Base-by-base conservation (phyloP, 2,888 invertebrate genomes). In the Phyllotreta cruciferae region DNA sequence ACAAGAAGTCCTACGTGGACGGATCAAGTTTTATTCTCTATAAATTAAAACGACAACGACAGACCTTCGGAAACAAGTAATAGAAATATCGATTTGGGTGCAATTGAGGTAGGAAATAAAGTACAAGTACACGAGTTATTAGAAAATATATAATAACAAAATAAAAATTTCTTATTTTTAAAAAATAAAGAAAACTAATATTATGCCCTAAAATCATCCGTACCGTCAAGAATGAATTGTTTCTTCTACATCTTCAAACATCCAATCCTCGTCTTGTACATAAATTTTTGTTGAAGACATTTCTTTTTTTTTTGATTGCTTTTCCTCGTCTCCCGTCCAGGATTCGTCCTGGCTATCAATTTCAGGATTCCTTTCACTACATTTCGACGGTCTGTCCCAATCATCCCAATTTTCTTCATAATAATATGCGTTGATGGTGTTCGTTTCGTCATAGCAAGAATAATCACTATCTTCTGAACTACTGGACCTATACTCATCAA, bases 171-270 rank as follows among this genome's bases (percentile, higher is more conserved):
- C 24, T 4, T 24, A 24, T 24, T 24, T 24, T 24, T 24, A 24
- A 1, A 24, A 24, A 24, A 24, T 24, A 24, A 24, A 1, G 24
- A 24, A 24, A 24, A 4, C 41, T 41, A 41, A 10, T 2, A 41
- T 41, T 41, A 41, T 10, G 41, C 3, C 9, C 41, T 7, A 10
- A 4, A 41, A 41, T 41, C 8, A 38, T 38, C 38, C 38, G 38
- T 38, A 38, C 38, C 38, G 6, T 8, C 6, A n/a, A 9, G 7
- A 11, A 44, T 11, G 10, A 50, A 5, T 35, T 14, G 24, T 24
- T 62, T 56, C 68, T 57, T 71, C 68, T 24, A 67, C 70, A 72
- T 74, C 74, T 45, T 66, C 68, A 64, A 73, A 75, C 67, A 73
- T 68, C 69, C 72, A 72, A 50, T 75, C 73, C 56, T 74, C 74